Evolutionary conservation across 2,797 vertebrate genomes (phyloP), one percentile per base, ranked within the genome.

Genomic region (Cossypha dichroa): DNA sequence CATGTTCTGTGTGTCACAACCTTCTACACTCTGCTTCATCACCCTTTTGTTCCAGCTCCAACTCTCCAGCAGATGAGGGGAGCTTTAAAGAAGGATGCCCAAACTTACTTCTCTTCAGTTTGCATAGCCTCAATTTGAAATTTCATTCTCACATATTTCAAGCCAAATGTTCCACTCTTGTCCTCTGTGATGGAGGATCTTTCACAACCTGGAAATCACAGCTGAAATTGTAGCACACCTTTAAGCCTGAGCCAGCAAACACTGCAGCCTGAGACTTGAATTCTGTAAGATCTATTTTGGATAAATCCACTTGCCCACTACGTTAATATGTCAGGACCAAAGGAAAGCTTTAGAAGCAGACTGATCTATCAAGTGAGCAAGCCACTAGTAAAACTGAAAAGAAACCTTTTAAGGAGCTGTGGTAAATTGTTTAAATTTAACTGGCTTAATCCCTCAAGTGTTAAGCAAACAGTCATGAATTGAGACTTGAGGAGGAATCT

Each of bases 401-500:
- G 58, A 73, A 92, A 67, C 23, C 46, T 59, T 90, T 68, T 83
- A 66, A 86, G 66, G 73, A 73, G 12, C 40, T 86, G 23, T 76
- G 75, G 73, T 80, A 85, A 85, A 72, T 83, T 80, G 64, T 77
- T 90, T 77, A 84, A 93, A 33, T 96, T 79, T 88, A 26, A 28
- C 33, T 75, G 51, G 33, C 66, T 88, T 94, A 93, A 92, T 90
- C 51, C 51, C 31, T 88, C 66, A 92, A 86, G 82, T 90, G 86
- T 81, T 95, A 96, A 90, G 88, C 73, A 96, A 92, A 96, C 79
- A 85, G 51, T 77, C 86, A 80, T 63, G 63, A 88, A 84, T 13
- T 72, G 28, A n/a, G 49, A 77, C 34, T 89, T 74, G 74, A 86
- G 34, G 28, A 77, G 49, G 46, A 88, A 86, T 88, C 43, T 90